Conservation (phyloP, 2,113 vertebrate genomes). For the Elaphurus davidianus region DNA sequence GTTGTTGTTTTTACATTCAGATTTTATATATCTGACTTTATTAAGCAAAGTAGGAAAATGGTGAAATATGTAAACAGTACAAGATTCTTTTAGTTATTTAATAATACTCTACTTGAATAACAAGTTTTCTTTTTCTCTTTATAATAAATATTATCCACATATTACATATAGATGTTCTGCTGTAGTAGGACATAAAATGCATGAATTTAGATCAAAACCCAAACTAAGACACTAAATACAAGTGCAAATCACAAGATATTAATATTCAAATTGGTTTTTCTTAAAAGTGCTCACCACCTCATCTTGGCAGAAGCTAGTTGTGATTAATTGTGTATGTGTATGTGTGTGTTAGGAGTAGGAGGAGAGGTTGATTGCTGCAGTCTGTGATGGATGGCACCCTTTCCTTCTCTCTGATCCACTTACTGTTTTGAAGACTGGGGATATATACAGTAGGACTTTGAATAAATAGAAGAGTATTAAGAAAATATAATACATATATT, state of each 20-base stretch:
- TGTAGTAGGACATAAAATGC: not conserved
- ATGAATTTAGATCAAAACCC: not conserved
- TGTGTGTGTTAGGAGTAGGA: not conserved
- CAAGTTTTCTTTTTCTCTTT: not conserved
- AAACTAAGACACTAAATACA: not conserved
- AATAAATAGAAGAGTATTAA: not conserved
- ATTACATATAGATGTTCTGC: not conserved
- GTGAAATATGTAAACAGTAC: not conserved
- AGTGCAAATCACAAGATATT: not conserved
- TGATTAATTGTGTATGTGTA: not conserved
- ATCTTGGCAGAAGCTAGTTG: not conserved
- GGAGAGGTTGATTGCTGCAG: not conserved
- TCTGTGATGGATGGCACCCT: not conserved
- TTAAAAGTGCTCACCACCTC: not conserved
- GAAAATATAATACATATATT: not conserved
- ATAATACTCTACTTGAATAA: not conserved
- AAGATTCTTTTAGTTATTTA: not conserved
- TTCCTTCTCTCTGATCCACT: not conserved
- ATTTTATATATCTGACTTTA: not conserved
- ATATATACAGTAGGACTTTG: not conserved
- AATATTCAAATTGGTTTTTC: not conserved
- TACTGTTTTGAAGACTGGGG: not conserved
- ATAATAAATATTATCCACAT: not conserved
- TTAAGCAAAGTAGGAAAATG: not conserved
- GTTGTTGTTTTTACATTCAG: not conserved